These are phyloP conservation scores for Agrochola circellaris DNA, from an alignment of 2,888 invertebrate species.

Conservation along the genomic window DNA sequence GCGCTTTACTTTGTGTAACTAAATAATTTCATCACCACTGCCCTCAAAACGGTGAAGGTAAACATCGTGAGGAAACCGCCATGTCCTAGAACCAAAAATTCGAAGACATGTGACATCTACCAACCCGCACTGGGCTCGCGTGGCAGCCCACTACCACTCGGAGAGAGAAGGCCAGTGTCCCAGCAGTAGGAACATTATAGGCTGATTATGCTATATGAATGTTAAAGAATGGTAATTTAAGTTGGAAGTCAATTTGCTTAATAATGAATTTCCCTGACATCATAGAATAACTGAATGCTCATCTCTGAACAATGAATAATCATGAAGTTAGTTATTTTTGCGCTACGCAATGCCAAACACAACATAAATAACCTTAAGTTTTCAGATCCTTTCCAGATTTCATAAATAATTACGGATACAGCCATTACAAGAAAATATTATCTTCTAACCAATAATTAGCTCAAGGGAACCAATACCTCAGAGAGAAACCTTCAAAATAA, in stretches of 20 bases:
- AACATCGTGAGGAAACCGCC: too few relatives aligned
- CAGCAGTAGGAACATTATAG: too few relatives aligned
- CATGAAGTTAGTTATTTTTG: background rate
- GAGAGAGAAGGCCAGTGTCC: too few relatives aligned
- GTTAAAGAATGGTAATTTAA: background rate
- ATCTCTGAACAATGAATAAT: background rate
- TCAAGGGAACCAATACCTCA: conserved; percentile 13
- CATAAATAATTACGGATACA: conserved; percentile 20
- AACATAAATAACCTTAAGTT: conserved; percentile 12
- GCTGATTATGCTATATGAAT: too few relatives aligned
- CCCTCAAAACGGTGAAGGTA: too few relatives aligned
- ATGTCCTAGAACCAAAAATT: too few relatives aligned
- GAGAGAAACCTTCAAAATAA: conserved; percentile 17
- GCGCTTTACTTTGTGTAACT: too few relatives aligned
- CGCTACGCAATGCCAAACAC: conserved; percentile 25
- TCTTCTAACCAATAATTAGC: conserved; percentile 15
- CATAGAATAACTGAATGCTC: too few relatives aligned
- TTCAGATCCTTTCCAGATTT: conserved; percentile 29
- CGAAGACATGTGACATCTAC: too few relatives aligned
- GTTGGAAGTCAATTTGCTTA: background rate
- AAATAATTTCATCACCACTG: too few relatives aligned
- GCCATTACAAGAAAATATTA: conserved; percentile 4
- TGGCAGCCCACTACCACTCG: too few relatives aligned
- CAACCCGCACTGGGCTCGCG: too few relatives aligned
- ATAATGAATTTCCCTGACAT: background rate